These are phyloP conservation scores for Allophyes oxyacanthae DNA, from an alignment of 2,888 invertebrate species.

Conservation along the genomic window DNA sequence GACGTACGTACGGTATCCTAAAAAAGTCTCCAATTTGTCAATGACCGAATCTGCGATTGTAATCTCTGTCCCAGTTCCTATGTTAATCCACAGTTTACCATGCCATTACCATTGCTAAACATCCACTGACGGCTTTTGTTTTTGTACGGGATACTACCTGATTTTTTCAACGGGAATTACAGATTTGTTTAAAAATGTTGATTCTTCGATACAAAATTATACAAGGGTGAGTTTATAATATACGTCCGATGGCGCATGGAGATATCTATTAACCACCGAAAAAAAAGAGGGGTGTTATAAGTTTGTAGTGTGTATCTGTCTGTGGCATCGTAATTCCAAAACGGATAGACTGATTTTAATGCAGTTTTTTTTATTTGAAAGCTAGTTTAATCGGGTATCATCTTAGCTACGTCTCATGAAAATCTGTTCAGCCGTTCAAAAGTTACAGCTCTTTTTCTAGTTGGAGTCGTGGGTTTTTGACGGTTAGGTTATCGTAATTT, in stretches of 20 bases:
- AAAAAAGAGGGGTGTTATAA: too few species aligned
- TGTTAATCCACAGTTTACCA: slow-evolving; percentile 57
- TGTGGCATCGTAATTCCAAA: too few species aligned
- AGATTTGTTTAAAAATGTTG: slow-evolving; percentile 18
- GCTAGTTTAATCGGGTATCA: too few species aligned
- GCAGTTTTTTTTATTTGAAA: too few species aligned
- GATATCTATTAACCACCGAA: too few species aligned
- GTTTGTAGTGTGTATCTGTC: too few species aligned
- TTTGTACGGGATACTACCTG: slow-evolving; percentile 48
- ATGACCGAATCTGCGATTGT: slow-evolving; percentile 63
- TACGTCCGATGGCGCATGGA: background rate
- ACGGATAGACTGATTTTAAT: too few species aligned
- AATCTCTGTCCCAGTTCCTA: slow-evolving; percentile 65
- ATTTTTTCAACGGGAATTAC: slow-evolving; percentile 3
- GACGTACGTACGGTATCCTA: slow-evolving; percentile 28
- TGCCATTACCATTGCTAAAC: slow-evolving; percentile 52
- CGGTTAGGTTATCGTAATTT: too few species aligned
- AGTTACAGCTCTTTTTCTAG: too few species aligned
- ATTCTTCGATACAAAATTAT: slow-evolving; percentile 13
- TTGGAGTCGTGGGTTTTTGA: too few species aligned
- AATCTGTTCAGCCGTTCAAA: too few species aligned
- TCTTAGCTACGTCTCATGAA: too few species aligned
- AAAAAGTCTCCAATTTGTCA: slow-evolving; percentile 57
- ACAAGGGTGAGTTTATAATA: slow-evolving; percentile 28
- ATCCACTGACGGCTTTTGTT: slow-evolving; percentile 39